Percentiles rank a stretch among this genome's conserved stretches.
These are phyloP conservation scores for Ceratothoa steindachneri DNA, from an alignment of 2,888 invertebrate genomes.

Conservation along the genomic window DNA sequence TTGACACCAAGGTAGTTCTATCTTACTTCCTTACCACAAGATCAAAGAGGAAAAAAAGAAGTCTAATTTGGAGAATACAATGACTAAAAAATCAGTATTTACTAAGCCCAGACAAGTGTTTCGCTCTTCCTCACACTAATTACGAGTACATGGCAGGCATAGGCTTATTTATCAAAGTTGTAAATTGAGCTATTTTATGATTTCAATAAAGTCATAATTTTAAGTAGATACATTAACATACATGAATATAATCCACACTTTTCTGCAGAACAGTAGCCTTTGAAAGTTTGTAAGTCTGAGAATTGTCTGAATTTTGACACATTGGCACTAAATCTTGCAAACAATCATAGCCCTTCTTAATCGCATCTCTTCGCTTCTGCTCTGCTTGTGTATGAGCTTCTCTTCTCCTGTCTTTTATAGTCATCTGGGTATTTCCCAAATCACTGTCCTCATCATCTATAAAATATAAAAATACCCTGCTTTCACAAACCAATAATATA, in stretches of 20 bases:
- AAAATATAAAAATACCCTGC: background rate
- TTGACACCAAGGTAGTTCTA: no score
- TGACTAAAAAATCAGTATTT: no score
- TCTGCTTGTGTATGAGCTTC: constrained; percentile 58
- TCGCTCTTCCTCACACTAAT: no score
- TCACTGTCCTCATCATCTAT: constrained; percentile 53
- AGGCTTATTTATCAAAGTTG: no score
- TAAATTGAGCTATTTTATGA: no score
- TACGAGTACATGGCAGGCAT: no score
- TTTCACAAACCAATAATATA: no score
- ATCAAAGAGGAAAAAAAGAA: no score
- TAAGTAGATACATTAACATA: background rate
- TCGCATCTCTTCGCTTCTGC: constrained; percentile 58
- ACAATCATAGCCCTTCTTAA: constrained; percentile 58
- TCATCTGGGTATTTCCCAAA: constrained; percentile 31
- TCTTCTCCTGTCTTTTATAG: constrained; percentile 63
- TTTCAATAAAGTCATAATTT: background rate
- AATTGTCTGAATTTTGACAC: constrained; percentile 71
- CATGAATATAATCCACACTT: constrained; percentile 78
- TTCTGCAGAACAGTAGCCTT: constrained; percentile 93
- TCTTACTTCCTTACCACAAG: no score
- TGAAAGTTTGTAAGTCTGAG: constrained; percentile 73
- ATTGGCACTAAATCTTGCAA: constrained; percentile 60
- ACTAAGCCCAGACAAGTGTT: no score
- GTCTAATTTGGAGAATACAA: no score